Conservation (phyloP, 2,113 vertebrate genomes). For the Gymnorhina tibicen region DNA sequence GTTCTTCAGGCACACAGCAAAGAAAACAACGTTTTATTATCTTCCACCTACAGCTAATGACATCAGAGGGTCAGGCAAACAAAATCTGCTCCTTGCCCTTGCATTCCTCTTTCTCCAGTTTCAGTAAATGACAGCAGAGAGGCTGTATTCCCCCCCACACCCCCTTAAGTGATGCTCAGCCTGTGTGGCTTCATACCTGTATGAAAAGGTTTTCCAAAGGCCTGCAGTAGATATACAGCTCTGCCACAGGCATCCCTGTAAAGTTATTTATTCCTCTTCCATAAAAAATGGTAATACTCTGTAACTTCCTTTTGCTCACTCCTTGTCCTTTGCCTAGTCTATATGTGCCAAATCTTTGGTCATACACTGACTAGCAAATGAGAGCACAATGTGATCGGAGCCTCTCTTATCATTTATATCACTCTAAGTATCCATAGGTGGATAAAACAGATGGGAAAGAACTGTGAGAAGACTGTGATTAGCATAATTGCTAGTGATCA, state of each 20-base stretch:
- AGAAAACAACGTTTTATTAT: constrained; percentile 13
- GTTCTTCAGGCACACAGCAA: background rate
- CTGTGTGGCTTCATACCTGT: background rate
- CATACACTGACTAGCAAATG: background rate
- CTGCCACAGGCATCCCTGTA: background rate
- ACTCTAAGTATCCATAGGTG: constrained; percentile 59
- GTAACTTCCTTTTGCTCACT: background rate
- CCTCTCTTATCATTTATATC: constrained; percentile 26
- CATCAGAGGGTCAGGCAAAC: background rate
- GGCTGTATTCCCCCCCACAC: fast-evolving
- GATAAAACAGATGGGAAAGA: constrained; percentile 65
- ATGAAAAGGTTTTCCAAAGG: background rate
- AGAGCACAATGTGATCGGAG: background rate
- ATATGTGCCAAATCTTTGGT: background rate
- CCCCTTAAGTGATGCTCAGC: background rate
- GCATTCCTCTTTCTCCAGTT: background rate
- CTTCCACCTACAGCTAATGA: background rate
- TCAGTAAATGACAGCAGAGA: background rate
- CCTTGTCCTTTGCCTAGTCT: background rate
- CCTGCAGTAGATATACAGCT: background rate
- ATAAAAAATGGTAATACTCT: background rate
- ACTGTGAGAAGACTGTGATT: constrained; percentile 59
- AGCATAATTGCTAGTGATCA: constrained; percentile 69
- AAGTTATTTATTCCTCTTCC: background rate
- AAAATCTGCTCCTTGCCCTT: background rate